Evolutionary conservation across 2,113 vertebrate species (phyloP), one percentile per base, ranked within the genome.

Genomic region (Egretta garzetta): DNA sequence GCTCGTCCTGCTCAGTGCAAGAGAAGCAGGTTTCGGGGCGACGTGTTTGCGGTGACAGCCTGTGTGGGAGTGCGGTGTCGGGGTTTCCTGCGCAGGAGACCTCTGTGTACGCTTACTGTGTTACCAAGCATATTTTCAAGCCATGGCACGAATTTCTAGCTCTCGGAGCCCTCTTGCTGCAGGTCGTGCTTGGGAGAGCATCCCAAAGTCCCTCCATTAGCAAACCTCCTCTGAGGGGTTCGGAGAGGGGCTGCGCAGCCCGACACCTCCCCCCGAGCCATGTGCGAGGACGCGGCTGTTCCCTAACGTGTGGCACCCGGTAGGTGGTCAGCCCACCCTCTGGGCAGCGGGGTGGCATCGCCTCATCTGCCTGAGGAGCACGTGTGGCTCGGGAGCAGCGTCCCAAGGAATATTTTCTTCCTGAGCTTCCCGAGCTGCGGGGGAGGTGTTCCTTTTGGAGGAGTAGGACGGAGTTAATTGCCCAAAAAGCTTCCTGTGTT

Each of bases 401-500:
- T 39, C 90, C 83, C 68, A 20, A 20, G 80, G 66, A 45, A 53
- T 93, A 14, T 88, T 94, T 86, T 63, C 87, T 56, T 73, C 58
- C 86, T 4, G 50, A 28, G 27, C 63, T 83, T 66, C 92, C 58
- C 7, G 5, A 67, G 79, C 59, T 12, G 33, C 4, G 52, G 80
- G 75, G 87, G 94, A 52, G 82, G 80, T 53, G 80, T 93, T 94
- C 92, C 94, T 71, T 26, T 28, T 28, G 12, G 67, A 71, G 92
- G 83, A 90, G 85, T 5, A 28, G 67, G 35, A 45, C 27, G 8
- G 50, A 73, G 23, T 86, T 86, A 90, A 93, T 82, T 74, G 47
- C 84, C 83, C 80, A 27, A 45, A 88, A 62, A 86, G 62, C 77
- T 96, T 96, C 96, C 96, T 93, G 93, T 84, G 66, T 86, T 86